Conservation (phyloP, 2,797 vertebrate species). For the Cyprinodon diabolis region DNA sequence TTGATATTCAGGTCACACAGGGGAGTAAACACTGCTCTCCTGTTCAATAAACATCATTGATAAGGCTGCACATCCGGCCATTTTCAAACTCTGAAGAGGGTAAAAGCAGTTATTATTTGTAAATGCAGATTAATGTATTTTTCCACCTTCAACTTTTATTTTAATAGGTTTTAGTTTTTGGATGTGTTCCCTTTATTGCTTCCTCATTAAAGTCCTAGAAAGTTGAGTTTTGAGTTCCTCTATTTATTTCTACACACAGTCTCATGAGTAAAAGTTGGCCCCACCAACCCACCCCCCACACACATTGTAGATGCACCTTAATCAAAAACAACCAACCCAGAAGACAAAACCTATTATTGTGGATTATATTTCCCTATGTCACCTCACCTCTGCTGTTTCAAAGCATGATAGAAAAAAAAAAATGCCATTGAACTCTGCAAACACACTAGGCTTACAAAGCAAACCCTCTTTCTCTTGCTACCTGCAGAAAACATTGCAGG, state of each 20-base stretch:
- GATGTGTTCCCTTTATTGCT: not conserved
- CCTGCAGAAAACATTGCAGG: conserved; percentile 50
- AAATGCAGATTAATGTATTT: conserved; percentile 7
- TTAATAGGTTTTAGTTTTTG: not conserved
- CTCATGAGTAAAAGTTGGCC: conserved; percentile 20
- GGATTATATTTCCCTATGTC: conserved; percentile 34
- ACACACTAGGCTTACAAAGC: conserved; percentile 38
- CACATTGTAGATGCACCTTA: conserved; percentile 13
- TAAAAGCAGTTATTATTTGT: not conserved
- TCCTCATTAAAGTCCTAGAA: conserved; percentile 53
- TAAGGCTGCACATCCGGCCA: conserved; percentile 56
- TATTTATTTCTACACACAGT: conserved; percentile 19
- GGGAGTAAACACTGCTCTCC: conserved; percentile 74
- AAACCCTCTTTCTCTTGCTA: conserved; percentile 29
- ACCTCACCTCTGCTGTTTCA: conserved; percentile 37
- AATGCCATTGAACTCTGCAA: conserved; percentile 26
- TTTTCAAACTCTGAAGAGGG: conserved; percentile 29
- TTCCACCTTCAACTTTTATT: not conserved
- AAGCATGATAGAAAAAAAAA: conserved; percentile 42
- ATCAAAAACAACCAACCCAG: conserved; percentile 49
- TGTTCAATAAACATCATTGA: conserved; percentile 75
- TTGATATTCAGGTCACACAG: conserved; percentile 78
- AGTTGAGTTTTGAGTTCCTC: conserved; percentile 23
- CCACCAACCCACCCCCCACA: conserved; percentile 2
- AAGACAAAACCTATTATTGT: conserved; percentile 51